Conservation (phyloP, 2,888 invertebrate species). For the Erebia ligea region DNA sequence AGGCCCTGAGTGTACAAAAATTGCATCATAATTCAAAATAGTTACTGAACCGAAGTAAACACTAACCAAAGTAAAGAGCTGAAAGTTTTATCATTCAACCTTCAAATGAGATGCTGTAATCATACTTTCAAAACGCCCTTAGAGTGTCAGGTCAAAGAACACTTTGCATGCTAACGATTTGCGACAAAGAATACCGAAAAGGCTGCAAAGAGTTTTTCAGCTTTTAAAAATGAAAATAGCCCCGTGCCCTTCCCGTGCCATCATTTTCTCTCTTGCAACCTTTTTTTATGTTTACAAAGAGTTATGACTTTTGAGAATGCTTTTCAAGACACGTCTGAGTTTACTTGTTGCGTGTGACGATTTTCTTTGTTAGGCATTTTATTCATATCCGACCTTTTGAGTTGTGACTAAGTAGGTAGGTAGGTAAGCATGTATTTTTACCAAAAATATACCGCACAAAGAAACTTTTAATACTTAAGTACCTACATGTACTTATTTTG, state of each 20-base stretch:
- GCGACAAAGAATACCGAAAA: slow-evolving; percentile 10
- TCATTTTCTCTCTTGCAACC: slow-evolving; percentile 8
- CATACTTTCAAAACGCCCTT: slow-evolving; percentile 16
- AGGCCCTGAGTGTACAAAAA: neutral
- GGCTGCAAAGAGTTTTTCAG: slow-evolving; percentile 10
- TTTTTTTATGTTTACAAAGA: slow-evolving; percentile 1
- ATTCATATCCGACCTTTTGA: too few relatives aligned
- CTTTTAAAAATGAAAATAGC: slow-evolving; percentile 18
- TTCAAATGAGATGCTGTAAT: slow-evolving; percentile 7
- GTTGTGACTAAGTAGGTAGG: too few relatives aligned
- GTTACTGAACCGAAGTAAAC: too few relatives aligned
- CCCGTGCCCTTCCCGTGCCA: neutral
- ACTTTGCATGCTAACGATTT: slow-evolving; percentile 19
- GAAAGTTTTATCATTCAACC: slow-evolving; percentile 1
- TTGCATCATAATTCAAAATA: neutral
- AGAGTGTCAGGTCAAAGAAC: slow-evolving; percentile 16
- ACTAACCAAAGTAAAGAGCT: neutral
- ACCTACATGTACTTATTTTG: too few relatives aligned
- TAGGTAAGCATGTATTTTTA: too few relatives aligned
- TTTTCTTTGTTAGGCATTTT: too few relatives aligned
- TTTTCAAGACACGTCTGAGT: slow-evolving; percentile 3
- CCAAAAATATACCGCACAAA: too few relatives aligned
- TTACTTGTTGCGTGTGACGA: neutral
- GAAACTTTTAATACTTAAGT: too few relatives aligned
- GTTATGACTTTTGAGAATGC: neutral